A percentile compares a stretch with the other conserved stretches of the same genome.
Conservation (phyloP, 2,888 invertebrate genomes). For the Eristalinus aeneus region DNA sequence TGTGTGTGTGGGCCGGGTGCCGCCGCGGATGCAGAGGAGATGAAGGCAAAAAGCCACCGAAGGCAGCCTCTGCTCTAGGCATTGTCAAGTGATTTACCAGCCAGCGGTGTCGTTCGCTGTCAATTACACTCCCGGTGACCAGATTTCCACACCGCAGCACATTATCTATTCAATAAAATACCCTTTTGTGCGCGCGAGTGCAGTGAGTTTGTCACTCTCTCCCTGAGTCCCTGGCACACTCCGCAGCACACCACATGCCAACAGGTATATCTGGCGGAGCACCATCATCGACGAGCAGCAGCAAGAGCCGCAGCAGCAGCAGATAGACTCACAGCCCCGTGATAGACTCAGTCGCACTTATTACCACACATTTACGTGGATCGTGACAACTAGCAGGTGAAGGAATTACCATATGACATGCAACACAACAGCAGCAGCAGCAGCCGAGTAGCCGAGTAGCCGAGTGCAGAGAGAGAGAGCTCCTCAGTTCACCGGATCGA, state of each 20-base stretch:
- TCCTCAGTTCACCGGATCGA: slow-evolving; percentile 31
- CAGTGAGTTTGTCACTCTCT: slow-evolving; percentile 34
- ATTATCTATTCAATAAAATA: slow-evolving; percentile 65
- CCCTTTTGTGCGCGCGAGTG: slow-evolving; percentile 44
- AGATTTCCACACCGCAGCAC: slow-evolving; percentile 63
- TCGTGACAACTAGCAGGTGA: slow-evolving; percentile 71
- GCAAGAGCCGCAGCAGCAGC: not conserved
- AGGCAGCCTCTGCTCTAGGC: slow-evolving; percentile 19
- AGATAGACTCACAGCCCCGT: slow-evolving; percentile 57
- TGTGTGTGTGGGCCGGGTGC: not conserved
- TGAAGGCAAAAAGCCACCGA: too few relatives aligned
- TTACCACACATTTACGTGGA: slow-evolving; percentile 71
- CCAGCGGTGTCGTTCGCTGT: slow-evolving; percentile 66
- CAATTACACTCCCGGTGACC: slow-evolving; percentile 64
- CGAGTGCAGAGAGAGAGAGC: slow-evolving; percentile 20
- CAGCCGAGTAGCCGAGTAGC: slow-evolving; percentile 11
- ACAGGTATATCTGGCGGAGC: not conserved
- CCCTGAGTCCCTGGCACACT: not conserved
- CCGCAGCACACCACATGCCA: not conserved
- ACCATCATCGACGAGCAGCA: not conserved
- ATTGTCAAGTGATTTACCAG: slow-evolving; percentile 71
- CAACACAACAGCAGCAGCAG: slow-evolving; percentile 51
- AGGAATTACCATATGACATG: slow-evolving; percentile 72
- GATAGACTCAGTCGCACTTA: slow-evolving; percentile 70
- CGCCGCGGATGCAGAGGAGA: not conserved